Conservation (phyloP, 2,888 invertebrate species). For the Nomada fabriciana region DNA sequence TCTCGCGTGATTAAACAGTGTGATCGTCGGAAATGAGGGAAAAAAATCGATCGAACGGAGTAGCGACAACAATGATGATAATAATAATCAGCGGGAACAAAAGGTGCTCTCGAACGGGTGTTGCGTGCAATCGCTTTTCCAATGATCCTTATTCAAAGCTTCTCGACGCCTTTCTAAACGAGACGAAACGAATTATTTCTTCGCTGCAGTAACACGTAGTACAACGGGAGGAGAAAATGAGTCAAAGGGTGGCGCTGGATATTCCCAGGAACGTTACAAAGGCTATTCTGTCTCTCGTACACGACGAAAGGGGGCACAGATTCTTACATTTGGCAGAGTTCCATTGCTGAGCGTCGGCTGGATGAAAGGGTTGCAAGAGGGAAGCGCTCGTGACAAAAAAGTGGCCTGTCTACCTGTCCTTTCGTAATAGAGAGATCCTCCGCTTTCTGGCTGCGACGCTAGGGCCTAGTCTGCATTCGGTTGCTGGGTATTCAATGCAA, state of each 20-base stretch:
- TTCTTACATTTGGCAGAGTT: conserved; percentile 56
- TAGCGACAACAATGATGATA: neutral
- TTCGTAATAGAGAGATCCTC: conserved; percentile 14
- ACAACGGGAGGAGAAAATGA: neutral
- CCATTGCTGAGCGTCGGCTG: conserved; percentile 40
- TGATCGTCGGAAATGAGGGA: neutral
- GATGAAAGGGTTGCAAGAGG: conserved; percentile 50
- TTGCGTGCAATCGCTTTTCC: neutral
- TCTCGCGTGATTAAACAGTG: neutral
- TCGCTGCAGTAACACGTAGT: neutral
- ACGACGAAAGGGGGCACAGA: conserved; percentile 27
- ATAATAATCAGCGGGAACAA: too few species aligned
- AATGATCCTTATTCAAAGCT: neutral
- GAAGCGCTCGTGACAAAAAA: conserved; percentile 22
- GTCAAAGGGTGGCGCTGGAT: conserved; percentile 35
- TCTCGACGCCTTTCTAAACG: neutral
- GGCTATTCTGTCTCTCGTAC: conserved; percentile 12
- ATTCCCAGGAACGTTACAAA: conserved; percentile 50
- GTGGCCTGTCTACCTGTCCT: conserved; percentile 25
- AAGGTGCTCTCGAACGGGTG: too few species aligned
- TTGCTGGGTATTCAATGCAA: neutral
- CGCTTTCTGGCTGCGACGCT: conserved; percentile 13
- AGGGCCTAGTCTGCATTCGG: neutral
- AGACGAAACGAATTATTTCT: conserved; percentile 7
- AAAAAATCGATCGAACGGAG: conserved; percentile 1